These are phyloP conservation scores for Troglohyphantes excavatus DNA, from an alignment of 2,888 invertebrate genomes.

Conservation along the genomic window DNA sequence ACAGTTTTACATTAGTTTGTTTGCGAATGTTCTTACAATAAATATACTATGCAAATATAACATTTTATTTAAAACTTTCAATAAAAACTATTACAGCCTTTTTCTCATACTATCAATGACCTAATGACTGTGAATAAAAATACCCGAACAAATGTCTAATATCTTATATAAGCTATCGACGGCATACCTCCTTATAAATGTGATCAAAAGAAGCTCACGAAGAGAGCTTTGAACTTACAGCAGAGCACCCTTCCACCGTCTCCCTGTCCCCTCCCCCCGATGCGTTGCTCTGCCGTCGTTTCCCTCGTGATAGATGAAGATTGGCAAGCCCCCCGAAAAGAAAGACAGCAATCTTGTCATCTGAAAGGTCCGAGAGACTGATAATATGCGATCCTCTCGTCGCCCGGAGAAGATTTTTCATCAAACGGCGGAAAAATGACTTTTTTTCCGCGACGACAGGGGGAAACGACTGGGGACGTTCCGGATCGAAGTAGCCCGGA, in stretches of 20 bases:
- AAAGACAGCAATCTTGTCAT: conserved; percentile 59
- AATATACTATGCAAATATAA: too few relatives aligned
- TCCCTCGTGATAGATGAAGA: conserved; percentile 67
- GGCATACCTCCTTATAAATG: too few relatives aligned
- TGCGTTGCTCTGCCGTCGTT: conserved; percentile 19
- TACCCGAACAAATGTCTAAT: too few relatives aligned
- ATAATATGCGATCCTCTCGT: conserved; percentile 59
- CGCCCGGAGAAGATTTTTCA: conserved; percentile 54
- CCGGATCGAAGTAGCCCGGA: conserved; percentile 26
- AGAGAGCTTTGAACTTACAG: not conserved
- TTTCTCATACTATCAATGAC: too few relatives aligned
- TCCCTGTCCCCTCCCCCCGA: conserved; percentile 12
- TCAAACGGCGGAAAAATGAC: conserved; percentile 32
- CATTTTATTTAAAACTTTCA: too few relatives aligned
- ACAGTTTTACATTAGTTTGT: too few relatives aligned
- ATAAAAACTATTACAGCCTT: too few relatives aligned
- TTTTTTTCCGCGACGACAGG: conserved; percentile 2
- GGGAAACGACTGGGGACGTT: conserved; percentile 32
- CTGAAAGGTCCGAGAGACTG: conserved; percentile 32
- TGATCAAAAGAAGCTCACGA: not conserved
- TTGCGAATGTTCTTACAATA: too few relatives aligned
- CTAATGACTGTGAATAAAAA: too few relatives aligned
- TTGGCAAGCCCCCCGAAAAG: conserved; percentile 59
- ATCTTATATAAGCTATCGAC: too few relatives aligned
- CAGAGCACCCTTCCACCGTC: not conserved